Conservation (phyloP, 1,140 invertebrate species). For the Drosophila biarmipes region DNA sequence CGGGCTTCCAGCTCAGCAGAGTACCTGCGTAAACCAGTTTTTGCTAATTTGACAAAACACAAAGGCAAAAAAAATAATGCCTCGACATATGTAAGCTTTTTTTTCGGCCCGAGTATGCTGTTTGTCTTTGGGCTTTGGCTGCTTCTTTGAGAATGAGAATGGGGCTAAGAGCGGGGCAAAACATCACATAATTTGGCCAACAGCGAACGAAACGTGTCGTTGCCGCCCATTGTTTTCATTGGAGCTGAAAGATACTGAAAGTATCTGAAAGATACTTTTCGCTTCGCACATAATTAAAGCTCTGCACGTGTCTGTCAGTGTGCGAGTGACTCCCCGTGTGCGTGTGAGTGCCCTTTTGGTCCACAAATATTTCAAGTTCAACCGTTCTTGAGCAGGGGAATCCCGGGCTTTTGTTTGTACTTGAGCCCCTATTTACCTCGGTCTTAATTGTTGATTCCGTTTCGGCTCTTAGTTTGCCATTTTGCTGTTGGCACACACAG, state of each 20-base stretch:
- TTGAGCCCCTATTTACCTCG: constrained; percentile 35
- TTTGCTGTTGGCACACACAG: constrained; percentile 34
- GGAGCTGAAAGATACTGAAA: constrained; percentile 41
- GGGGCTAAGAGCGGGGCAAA: constrained; percentile 5
- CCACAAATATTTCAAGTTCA: constrained; percentile 58
- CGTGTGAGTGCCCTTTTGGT: constrained; percentile 36
- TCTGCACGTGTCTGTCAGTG: constrained; percentile 34
- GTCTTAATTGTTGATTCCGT: constrained; percentile 44
- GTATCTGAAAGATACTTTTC: constrained; percentile 52
- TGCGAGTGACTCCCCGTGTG: neutral
- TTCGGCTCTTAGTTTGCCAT: constrained; percentile 38
- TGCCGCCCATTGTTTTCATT: constrained; percentile 25
- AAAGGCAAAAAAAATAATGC: constrained; percentile 20
- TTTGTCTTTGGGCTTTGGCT: constrained; percentile 37
- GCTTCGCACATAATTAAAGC: constrained; percentile 53
- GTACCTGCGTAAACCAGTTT: constrained; percentile 69
- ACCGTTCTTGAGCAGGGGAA: constrained; percentile 24
- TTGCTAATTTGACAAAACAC: constrained; percentile 73
- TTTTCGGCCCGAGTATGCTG: constrained; percentile 26
- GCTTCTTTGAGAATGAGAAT: constrained; percentile 11
- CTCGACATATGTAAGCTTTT: constrained; percentile 27
- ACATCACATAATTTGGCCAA: constrained; percentile 41
- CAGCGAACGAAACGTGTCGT: constrained; percentile 64
- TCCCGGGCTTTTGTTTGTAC: constrained; percentile 33
- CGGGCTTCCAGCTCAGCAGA: constrained; percentile 27